These are phyloP conservation scores for Phalanger gymnotis DNA, from an alignment of 2,797 vertebrate species.

Conservation along the genomic window DNA sequence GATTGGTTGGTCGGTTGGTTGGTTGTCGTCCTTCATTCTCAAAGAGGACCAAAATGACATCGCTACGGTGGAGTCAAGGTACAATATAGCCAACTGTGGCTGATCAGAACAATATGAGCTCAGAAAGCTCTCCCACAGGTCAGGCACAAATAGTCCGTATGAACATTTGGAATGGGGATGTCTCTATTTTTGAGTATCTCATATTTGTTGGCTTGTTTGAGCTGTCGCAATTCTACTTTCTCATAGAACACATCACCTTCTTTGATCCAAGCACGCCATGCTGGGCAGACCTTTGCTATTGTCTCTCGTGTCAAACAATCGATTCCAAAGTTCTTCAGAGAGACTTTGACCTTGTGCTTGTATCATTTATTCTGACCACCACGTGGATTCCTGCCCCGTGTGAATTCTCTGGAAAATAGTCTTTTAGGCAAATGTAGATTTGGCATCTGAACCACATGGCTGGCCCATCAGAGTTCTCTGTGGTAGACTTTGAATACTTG, in stretches of 20 bases:
- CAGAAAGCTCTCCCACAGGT: not conserved
- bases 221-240: not conserved
- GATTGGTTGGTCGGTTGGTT: not conserved
- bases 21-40: not conserved
- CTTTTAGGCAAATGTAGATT: not conserved
- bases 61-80: not conserved
- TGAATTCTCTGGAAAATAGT: not conserved
- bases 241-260: too few species aligned
- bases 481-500: not conserved
- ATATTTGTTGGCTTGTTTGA: not conserved
- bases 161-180: not conserved
- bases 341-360: not conserved
- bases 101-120: not conserved
- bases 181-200: not conserved
- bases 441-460: not conserved
- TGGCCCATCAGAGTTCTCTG: not conserved
- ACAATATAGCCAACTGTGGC: not conserved
- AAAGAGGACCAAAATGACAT: not conserved
- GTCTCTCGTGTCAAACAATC: not conserved
- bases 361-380: not conserved
- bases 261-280: not conserved
- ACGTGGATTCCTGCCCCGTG: not conserved
- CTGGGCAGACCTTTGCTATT: not conserved
- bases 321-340: not conserved
- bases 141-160: not conserved